These are phyloP conservation scores for Sebastolobus altivelis DNA, from an alignment of 2,797 vertebrate genomes.

Conservation along the genomic window DNA sequence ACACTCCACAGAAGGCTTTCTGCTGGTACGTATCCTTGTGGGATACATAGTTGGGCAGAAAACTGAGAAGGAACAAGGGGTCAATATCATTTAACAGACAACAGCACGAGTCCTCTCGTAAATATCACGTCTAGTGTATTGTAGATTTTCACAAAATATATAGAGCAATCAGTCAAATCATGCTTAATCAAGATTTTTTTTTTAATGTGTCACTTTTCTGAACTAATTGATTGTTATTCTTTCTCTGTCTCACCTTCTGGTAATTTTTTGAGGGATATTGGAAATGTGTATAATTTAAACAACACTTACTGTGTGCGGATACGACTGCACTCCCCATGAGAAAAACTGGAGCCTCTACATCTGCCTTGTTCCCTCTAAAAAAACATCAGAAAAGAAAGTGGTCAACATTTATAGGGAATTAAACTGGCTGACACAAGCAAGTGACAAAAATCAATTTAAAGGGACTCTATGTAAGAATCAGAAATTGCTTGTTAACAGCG, in stretches of 20 bases:
- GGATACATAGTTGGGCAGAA: slow-evolving; percentile 91
- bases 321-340: slow-evolving; percentile 91
- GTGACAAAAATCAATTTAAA: neutral
- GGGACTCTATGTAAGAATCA: too few species aligned
- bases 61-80: slow-evolving; percentile 82
- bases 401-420: slow-evolving; percentile 1
- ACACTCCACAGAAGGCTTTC: slow-evolving; percentile 95
- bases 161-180: neutral
- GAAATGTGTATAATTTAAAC: neutral
- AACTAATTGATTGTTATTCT: neutral
- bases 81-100: slow-evolving; percentile 30
- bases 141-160: neutral
- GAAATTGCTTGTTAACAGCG: too few species aligned
- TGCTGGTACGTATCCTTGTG: slow-evolving; percentile 91
- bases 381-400: neutral
- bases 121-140: slow-evolving; percentile 4
- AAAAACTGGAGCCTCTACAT: slow-evolving; percentile 91
- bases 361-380: slow-evolving; percentile 91
- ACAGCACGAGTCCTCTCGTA: slow-evolving; percentile 14
- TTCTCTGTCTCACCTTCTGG: neutral
- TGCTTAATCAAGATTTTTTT: neutral
- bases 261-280: neutral
- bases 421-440: neutral
- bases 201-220: neutral
- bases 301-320: slow-evolving; percentile 91